These are phyloP conservation scores for Megaustenia siamemsis DNA, from an alignment of 2,888 invertebrate species.

Conservation along the genomic window DNA sequence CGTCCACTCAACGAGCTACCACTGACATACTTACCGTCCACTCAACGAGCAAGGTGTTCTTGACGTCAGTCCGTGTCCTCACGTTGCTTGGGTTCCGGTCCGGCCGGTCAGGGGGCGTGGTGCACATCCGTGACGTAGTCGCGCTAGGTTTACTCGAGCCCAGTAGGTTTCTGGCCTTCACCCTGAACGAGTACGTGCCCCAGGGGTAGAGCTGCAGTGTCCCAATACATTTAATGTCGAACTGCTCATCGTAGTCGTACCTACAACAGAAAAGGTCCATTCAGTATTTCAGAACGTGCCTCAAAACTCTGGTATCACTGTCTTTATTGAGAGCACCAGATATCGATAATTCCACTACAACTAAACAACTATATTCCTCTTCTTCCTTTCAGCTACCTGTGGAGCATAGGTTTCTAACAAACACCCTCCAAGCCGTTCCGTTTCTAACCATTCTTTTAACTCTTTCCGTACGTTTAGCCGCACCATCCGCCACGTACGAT, in stretches of 20 bases:
- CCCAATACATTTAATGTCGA: conserved; percentile 59
- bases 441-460: no score
- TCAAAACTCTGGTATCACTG: no score
- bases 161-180: conserved; percentile 77
- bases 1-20: no score
- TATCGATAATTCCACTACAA: no score
- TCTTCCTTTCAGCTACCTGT: no score
- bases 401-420: no score
- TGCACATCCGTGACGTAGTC: conserved; percentile 71
- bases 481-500: no score
- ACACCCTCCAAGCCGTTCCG: no score
- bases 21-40: conserved; percentile 75
- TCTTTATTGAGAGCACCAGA: no score
- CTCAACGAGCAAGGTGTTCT: conserved; percentile 76
- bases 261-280: conserved; percentile 81
- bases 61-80: conserved; percentile 75
- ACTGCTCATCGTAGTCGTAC: conserved; percentile 80
- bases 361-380: no score
- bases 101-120: conserved; percentile 74
- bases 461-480: no score
- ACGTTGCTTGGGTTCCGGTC: conserved; percentile 78
- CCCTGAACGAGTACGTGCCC: conserved; percentile 79
- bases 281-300: no score
- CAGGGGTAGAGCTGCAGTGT: conserved; percentile 74
- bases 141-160: conserved; percentile 78